These are phyloP conservation scores for Ethmia dodecea DNA, from an alignment of 2,888 invertebrate species.

Conservation along the genomic window DNA sequence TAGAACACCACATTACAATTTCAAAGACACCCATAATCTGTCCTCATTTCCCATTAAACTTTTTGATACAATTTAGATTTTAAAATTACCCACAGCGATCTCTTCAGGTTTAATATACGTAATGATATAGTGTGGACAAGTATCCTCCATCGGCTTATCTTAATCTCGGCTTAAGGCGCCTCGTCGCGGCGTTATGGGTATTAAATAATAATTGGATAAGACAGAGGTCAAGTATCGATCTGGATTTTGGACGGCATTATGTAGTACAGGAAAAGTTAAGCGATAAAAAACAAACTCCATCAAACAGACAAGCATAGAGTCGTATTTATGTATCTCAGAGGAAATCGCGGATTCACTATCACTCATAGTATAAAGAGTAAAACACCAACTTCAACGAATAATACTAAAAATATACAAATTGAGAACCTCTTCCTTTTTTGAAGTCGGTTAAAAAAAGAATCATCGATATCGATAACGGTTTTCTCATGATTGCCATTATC, in stretches of 20 bases:
- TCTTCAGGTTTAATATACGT: slow-evolving; percentile 52
- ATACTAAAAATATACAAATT: too few relatives aligned
- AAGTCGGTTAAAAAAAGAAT: too few relatives aligned
- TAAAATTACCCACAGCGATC: slow-evolving; percentile 46
- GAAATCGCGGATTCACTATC: too few relatives aligned
- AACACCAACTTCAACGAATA: too few relatives aligned
- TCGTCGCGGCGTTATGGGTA: slow-evolving; percentile 52
- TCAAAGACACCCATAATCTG: slow-evolving; percentile 51
- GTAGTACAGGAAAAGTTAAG: too few relatives aligned
- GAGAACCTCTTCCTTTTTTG: too few relatives aligned
- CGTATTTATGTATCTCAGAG: too few relatives aligned
- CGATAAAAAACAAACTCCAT: too few relatives aligned
- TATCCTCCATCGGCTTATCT: slow-evolving; percentile 45
- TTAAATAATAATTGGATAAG: slow-evolving; percentile 72
- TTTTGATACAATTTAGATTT: slow-evolving; percentile 69
- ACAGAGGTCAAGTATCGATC: slow-evolving; percentile 57
- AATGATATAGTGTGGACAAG: slow-evolving; percentile 63
- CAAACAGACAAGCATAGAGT: too few relatives aligned
- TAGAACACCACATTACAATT: slow-evolving; percentile 17
- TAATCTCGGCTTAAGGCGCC: slow-evolving; percentile 66
- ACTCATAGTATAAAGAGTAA: too few relatives aligned
- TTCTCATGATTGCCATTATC: too few relatives aligned
- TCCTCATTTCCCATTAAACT: slow-evolving; percentile 39
- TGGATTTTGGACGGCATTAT: slow-evolving; percentile 39
- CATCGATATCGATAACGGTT: too few relatives aligned